Base-by-base conservation (phyloP, 1,140 invertebrate genomes). In the Daktulosphaira vitifoliae region DNA sequence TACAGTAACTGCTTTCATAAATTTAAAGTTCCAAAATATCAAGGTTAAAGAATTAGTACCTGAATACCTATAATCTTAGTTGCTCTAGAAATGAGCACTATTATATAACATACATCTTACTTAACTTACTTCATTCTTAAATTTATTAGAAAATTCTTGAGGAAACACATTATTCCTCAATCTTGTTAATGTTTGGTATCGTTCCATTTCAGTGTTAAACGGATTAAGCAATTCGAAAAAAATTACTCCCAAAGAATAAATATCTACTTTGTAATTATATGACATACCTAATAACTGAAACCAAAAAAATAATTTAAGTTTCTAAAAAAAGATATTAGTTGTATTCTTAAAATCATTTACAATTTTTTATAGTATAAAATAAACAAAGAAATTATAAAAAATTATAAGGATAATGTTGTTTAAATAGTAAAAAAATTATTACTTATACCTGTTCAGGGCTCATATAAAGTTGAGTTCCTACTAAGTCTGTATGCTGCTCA, bases 231-330 rank as follows among this genome's bases (percentile, higher is more conserved):
- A 76, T 76, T 98, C 96, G 74, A 94, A 92, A 48, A 97, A 81
- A 66, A 98, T 95, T 49, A 98, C 78, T 1, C 95, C 96, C 65
- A 98, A 76, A 0, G 94, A 92, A 77, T 91, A 98, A 65, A 98
- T 96, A 73, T 98, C 96, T 33, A 98, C 92, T 79, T 97, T 98
- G 71, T 90, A 89, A 72, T 88, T 87, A 74, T 98, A 97, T 2
- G 81, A 77, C 66, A 83, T 79, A 1, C 87, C 85, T 11, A 78
- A 76, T 13, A 87, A 77, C 80, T 82, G 72, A 33, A 75, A 72
- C n/a, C n/a, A n/a, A n/a, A n/a, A n/a, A n/a, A 42, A 42, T 29
- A 44, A 23, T 1, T 37, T 48, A 38, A 64, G 52, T 66, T 59
- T 16, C 2, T n/a, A 23, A n/a, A 11, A 13, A 38, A 38, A 38